Base-by-base conservation (phyloP, 2,797 vertebrate species). In the Cichlasoma orientale region DNA sequence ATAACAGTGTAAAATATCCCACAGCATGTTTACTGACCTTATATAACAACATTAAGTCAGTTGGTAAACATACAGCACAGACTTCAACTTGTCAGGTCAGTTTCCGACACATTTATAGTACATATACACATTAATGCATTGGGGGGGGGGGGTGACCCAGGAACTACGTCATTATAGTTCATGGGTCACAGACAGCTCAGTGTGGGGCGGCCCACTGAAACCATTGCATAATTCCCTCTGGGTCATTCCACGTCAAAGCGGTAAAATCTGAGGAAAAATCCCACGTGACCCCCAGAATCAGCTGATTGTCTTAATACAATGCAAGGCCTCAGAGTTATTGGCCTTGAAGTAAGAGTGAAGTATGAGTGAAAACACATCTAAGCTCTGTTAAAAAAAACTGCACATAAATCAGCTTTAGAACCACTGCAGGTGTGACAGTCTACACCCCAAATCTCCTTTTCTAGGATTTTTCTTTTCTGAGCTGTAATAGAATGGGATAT, bases 401-500 rank as follows among this genome's bases (percentile, higher is more conserved):
- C 61, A 0, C 16, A 27, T 2, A 11, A 27, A 50, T 68, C 61
- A 7, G 10, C 8, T 47, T 25, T 44, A 44, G 13, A 41, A 0
- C 36, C 36, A 63, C 59, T 44, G 59, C 21, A 66, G 38, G 59
- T 44, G 59, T 0, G 38, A 44, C 21, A 66, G 23, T 66, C 16
- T 4, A 12, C 9, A 66, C 14, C 38, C 5, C 27, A 27, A 25
- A 4, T 44, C 44, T 66, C 38, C 44, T 7, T 19, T 31, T 8
- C 9, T 27, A 27, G 14, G 55, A 27, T 8, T 27, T 55, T 25
- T 55, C 7, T 61, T 61, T 61, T 63, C 38, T 66, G 18, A 66
- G 16, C 41, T 27, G 19, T 12, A 66, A 0, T 66, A 47, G 47
- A 16, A 47, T 0, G 23, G 18, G 16, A 11, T 7, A 25, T 10